Evolutionary conservation across 23 tunicate genomes (phyloP), one percentile per base, ranked within the genome.

Genomic region (Trididemnum nubilum): DNA sequence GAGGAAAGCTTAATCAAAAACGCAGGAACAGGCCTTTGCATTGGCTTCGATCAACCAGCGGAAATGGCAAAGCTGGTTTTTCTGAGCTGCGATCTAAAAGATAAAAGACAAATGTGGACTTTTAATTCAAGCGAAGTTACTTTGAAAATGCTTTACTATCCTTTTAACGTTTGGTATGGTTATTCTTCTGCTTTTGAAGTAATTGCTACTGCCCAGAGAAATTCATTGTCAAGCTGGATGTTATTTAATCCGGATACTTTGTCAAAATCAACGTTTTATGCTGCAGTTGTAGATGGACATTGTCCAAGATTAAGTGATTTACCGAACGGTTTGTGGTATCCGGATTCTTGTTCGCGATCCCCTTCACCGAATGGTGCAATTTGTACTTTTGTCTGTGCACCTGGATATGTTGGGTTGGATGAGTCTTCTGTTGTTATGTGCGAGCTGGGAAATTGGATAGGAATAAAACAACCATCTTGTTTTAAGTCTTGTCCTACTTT

Each of bases 221-320:
- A 61, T 26, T 61, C 25, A 12, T 61, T 61, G 4, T 61, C 67
- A 12, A 22, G n/a, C 67, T 61, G 67, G 67, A 21, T 61, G 67
- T 22, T 61, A 12, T 25, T 4, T 21, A 25, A 61, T 61, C 67
- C 67, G 15, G 67, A 61, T 21, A 61, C 67, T 12, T 12, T 12
- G n/a, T 61, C 67, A 22, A 61, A 61, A 61, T 12, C 67, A 4
- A 61, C 67, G 21, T 61, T 61, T 61, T 61, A 12, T 61, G 67
- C 26, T 21, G 67, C 67, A 21, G 5, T 61, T n/a, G n/a, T 12
- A 12, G 29, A 61, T 26, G 67, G 67, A 12, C 15, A 61, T 12
- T 61, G 67, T 61, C 67, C 67, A 12, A 22, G 26, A 12, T 61
- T 61, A 25, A n/a, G n/a, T 12, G 4, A n/a, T 4, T 5, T 21